Evolutionary conservation across 2,888 invertebrate genomes (phyloP).

Genomic region (Cosmorhoe ocellata): DNA sequence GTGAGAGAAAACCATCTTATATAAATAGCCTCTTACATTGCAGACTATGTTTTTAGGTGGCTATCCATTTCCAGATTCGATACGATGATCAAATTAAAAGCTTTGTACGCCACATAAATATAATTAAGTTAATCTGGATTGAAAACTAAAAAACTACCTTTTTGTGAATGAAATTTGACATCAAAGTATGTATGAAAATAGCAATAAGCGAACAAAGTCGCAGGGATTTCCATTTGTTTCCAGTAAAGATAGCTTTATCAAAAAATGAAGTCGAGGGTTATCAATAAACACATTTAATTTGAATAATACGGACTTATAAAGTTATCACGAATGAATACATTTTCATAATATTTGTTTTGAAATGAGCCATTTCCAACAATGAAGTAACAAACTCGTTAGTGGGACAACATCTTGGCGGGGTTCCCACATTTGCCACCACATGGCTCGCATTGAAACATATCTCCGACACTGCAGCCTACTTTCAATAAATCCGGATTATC

Average conservation of each 20-base stretch:
- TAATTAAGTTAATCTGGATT: no score
- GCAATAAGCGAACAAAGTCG: no score
- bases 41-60: conserved; percentile 15
- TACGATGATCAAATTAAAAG: conserved; percentile 18
- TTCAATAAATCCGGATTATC: conserved; percentile 80
- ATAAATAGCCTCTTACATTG: conserved; percentile 20
- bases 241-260: conserved; percentile 18
- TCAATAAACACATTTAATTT: conserved; percentile 28
- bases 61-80: conserved; percentile 17
- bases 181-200: no score
- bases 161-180: no score
- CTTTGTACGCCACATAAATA: no score
- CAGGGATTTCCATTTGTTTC: no score
- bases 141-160: no score
- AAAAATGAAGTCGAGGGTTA: conserved; percentile 19
- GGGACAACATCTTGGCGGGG: conserved; percentile 77
- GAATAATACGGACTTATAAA: conserved; percentile 35
- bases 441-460: conserved; percentile 73
- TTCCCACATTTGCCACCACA: conserved; percentile 80
- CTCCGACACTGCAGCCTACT: conserved; percentile 56
- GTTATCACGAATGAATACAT: conserved; percentile 27
- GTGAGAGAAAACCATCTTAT: conserved; percentile 23
- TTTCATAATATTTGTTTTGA: conserved; percentile 39
- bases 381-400: conserved; percentile 75
- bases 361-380: conserved; percentile 62